A percentile compares a stretch with the other conserved stretches of the same genome.
These are phyloP conservation scores for Druon quercuslanigerum DNA, from an alignment of 1,140 invertebrate species.

Conservation along the genomic window DNA sequence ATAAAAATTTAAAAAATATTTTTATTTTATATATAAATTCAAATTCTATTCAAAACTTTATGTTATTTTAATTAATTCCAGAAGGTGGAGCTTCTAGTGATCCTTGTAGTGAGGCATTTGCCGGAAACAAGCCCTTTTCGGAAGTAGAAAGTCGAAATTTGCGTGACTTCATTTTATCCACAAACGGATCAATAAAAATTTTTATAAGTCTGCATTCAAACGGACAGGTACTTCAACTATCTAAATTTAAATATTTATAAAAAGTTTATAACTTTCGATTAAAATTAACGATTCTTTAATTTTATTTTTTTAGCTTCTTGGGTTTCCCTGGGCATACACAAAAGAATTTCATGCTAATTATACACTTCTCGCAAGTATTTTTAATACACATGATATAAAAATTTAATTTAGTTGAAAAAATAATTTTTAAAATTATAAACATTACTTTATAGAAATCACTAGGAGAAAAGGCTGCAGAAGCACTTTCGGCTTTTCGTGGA, in stretches of 20 bases:
- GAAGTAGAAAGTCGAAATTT: slow-evolving; percentile 1
- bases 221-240: background rate
- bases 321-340: background rate
- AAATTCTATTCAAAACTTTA: too few species aligned
- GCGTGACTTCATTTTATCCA: background rate
- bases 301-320: background rate
- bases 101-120: background rate
- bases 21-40: too few species aligned
- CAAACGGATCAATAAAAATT: background rate
- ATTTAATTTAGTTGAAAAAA: too few species aligned
- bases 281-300: too few species aligned
- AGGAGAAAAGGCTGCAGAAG: background rate
- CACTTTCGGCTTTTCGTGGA: background rate
- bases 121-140: background rate
- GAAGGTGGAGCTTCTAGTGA: background rate
- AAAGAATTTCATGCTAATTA: background rate
- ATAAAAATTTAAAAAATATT: too few species aligned
- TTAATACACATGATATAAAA: background rate
- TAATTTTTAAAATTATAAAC: too few species aligned
- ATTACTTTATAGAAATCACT: background rate
- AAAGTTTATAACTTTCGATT: too few species aligned
- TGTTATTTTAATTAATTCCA: background rate
- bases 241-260: too few species aligned
- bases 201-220: background rate
- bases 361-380: background rate